Base-by-base conservation (phyloP, 2,113 vertebrate genomes). In the Orthonyx spaldingii region DNA sequence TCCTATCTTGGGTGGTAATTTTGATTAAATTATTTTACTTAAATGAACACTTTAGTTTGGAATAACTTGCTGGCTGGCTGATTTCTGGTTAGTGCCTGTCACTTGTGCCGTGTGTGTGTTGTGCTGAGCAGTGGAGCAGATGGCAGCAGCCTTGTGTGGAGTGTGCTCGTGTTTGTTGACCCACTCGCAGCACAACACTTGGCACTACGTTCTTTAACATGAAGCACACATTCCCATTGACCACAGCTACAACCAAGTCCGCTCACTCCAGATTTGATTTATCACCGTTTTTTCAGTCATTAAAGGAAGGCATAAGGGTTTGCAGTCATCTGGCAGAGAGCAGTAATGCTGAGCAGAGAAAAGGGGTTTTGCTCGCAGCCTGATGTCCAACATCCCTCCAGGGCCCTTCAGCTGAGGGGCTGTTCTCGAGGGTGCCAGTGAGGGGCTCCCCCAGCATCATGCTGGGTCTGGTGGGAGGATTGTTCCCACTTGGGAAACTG, bases 161-260 rank as follows among this genome's bases (percentile, higher is more conserved):
- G 26, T 13, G 5, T 21, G n/a, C 50, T 81, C 0, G 0, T 33
- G 1, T 55, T 76, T 7, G 20, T 23, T 21, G 37, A 27, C 11
- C 15, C 22, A 9, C 28, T 49, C 1, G 0, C 18, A 88, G 70
- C 65, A 56, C 53, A 47, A 8, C 4, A 0, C n/a, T 81, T 55
- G 0, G 9, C 4, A 1, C 46, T 35, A 0, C 37, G n/a, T n/a
- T 42, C 22, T 57, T 44, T 14, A 41, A 8, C 18, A 32, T 53
- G n/a, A 26, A 33, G 37, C 59, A 46, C 0, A 0, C 33, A 7
- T 72, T 83, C 44, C 16, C 10, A 7, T 15, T 61, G 72, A 70
- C 46, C 17, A 8, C 3, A 10, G 60, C 44, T 42, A 59, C 32
- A 44, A 44, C 3, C 14, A 64, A 32, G 13, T 57, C 16, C 49